Evolutionary conservation across 2,113 vertebrate species (phyloP), one percentile per base, ranked within the genome.

Genomic region (Pagrus major): DNA sequence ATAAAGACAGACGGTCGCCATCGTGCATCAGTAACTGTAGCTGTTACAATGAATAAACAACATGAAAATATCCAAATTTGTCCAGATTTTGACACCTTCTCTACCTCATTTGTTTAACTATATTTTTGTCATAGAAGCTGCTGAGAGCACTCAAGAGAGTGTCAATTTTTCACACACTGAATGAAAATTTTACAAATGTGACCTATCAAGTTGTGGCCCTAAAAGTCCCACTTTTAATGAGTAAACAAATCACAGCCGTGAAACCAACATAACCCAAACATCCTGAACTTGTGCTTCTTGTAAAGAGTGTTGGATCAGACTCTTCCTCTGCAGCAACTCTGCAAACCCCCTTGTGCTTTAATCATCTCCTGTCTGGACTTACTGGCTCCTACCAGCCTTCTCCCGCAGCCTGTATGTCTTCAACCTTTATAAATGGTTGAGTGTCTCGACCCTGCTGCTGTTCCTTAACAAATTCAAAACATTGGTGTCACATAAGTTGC

Each of bases 351-450:
- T 42, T 35, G 25, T 41, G 63, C 52, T 81, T 82, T 80, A 74
- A 83, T 86, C 78, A 83, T 76, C 37, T 35, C 16, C 37, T 52
- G 35, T 74, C 65, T 70, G 37, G 56, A 74, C 47, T 54, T 47
- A 33, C 42, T 16, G 1, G 10, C 47, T 82, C 27, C 33, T 14
- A 55, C 47, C 12, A 80, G 74, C 52, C 25, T 78, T 64, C 49
- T 16, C 60, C 39, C 25, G 33, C 66, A 55, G 67, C 52, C 15
- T 15, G 27, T 9, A 20, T 39, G 44, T 37, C n/a, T 29, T 68
- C 37, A 25, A 5, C 27, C 27, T 70, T 49, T 9, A 27, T 76
- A 55, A 49, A 68, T 72, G 25, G 41, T 15, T 42, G n/a, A 70
- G 47, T 31, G 42, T 23, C 41, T 74, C 7, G 3, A 44, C 42